Conservation (phyloP, 2,113 vertebrate genomes). For the Nesogale talazaci region DNA sequence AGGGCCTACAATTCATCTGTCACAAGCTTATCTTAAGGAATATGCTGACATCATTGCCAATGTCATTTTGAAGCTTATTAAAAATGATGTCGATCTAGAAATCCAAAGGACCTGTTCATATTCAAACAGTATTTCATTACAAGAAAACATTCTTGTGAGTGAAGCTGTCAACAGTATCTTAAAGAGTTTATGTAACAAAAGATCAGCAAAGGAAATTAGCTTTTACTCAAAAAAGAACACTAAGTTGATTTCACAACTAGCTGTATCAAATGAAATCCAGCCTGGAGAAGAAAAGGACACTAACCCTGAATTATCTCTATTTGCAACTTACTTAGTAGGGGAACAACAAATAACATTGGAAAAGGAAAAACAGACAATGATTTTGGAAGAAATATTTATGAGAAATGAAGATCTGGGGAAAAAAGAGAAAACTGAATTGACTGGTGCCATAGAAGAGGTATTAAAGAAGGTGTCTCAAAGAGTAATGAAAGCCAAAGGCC, state of each 20-base stretch:
- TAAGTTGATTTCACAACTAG: constrained; percentile 16
- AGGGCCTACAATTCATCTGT: constrained; percentile 44
- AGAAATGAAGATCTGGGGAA: constrained; percentile 49
- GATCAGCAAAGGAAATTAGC: constrained; percentile 16
- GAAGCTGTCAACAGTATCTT: constrained; percentile 65
- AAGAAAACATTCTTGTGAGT: constrained; percentile 63
- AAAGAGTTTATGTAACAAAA: constrained; percentile 62
- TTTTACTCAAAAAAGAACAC: constrained; percentile 36
- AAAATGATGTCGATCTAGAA: constrained; percentile 75
- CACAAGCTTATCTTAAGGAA: constrained; percentile 64
- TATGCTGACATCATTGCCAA: constrained; percentile 71
- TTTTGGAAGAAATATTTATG: constrained; percentile 76
- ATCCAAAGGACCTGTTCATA: constrained; percentile 50
- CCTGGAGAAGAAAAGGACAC: constrained; percentile 17
- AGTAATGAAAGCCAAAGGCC: constrained; percentile 19
- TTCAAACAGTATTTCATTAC: constrained; percentile 49
- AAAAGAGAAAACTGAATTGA: constrained; percentile 35
- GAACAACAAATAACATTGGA: constrained; percentile 1
- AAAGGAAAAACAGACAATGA: constrained; percentile 48
- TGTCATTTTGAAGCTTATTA: constrained; percentile 72
- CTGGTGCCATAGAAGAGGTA: constrained; percentile 46
- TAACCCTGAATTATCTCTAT: neutral
- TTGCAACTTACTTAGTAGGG: constrained; percentile 19
- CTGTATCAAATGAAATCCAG: neutral
- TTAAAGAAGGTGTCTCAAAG: constrained; percentile 58